Base-by-base conservation (phyloP, 1,140 invertebrate species). In the Scaptomyza hsui region DNA sequence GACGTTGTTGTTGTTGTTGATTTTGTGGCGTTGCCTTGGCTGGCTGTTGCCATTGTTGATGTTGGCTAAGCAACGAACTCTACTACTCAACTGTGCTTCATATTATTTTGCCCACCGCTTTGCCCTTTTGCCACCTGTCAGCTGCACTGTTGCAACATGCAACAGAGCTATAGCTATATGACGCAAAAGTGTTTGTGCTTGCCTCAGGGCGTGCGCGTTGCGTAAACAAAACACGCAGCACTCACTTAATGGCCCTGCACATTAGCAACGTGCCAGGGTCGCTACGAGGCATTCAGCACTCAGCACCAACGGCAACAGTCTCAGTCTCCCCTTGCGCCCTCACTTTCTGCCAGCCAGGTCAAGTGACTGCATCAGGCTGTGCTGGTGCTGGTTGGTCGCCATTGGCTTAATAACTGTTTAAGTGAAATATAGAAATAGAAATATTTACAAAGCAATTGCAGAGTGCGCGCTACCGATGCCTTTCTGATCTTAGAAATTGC, bases 151-250 rank as follows among this genome's bases (percentile, higher is more conserved):
- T 72, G 75, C 77, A 77, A 72, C 70, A 64, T 81, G 81, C 81
- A 86, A 59, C 81, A 77, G 59, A 42, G 63, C 48, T 42, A 73
- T 42, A 19, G n/a, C 0, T 26, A 29, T 29, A 29, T 29, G 26
- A 7, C 26, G 15, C 26, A 35, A 62, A 65, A 75, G 59, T 68
- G 72, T 73, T 61, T 69, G 7, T 29, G 42, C 48, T 29, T 41
- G 9, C 72, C 19, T 44, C 42, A 42, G 48, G 59, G 76, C 69
- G 39, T 57, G 64, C 68, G 80, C 59, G 82, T 88, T 88, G 78
- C 78, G 82, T 88, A 88, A 88, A 88, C 82, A 88, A 88, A 88
- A 88, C 82, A 88, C 82, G 82, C 82, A 88, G 71, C 74, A 21
- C 77, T 63, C 74, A 81, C 82, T 78, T 88, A 88, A 86, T 86